phyloP scores from a whole-genome alignment of 1,140 invertebrate genomes.

The Saccostrea glomerata region DNA sequence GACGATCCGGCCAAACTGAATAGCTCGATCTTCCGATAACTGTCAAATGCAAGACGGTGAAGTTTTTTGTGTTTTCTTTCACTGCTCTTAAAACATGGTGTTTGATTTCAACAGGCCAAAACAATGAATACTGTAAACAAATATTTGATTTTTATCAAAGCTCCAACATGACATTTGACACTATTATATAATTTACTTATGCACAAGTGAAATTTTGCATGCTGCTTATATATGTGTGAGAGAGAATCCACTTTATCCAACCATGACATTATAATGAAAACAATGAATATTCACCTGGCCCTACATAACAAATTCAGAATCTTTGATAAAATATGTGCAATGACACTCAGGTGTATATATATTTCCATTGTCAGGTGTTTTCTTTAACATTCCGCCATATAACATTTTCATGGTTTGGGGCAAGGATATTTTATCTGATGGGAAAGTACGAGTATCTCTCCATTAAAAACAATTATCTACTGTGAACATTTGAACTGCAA shows the following conservation, averaged over 20 bases:
- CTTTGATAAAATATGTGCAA: background rate
- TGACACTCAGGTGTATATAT: background rate
- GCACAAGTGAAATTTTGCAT: background rate
- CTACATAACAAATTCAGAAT: background rate
- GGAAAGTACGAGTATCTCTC: conserved; percentile 9
- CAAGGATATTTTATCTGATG: conserved; percentile 18
- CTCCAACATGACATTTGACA: background rate
- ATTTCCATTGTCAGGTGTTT: background rate
- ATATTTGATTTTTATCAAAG: background rate
- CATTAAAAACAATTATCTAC: conserved; percentile 26
- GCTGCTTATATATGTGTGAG: background rate
- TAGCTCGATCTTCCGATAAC: background rate
- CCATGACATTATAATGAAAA: background rate
- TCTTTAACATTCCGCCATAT: background rate
- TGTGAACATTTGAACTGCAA: background rate
- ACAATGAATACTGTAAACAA: background rate
- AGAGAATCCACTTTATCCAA: background rate
- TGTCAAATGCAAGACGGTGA: background rate
- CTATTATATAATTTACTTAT: background rate
- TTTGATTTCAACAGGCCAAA: background rate
- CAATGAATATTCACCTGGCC: conserved; percentile 1
- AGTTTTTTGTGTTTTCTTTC: background rate
- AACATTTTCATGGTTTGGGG: background rate
- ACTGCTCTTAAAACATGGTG: background rate
- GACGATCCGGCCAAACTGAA: background rate